Evolutionary conservation across 2,888 invertebrate genomes (phyloP), one percentile per base, ranked within the genome.

Genomic region (Venusia cambrica): DNA sequence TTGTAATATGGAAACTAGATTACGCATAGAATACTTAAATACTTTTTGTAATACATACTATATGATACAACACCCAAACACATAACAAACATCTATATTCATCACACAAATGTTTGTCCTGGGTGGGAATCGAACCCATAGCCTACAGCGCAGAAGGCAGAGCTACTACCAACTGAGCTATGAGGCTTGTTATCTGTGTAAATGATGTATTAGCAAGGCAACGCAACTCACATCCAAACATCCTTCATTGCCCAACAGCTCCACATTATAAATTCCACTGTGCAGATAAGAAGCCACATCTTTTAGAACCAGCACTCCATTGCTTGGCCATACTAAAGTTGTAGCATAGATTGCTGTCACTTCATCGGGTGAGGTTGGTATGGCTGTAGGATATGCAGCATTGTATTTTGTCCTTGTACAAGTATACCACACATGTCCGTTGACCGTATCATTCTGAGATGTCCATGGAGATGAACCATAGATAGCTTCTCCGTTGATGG

Each of bases 401-500:
- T 78, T 61, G 48, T 70, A 75, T 4, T 45, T 35, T 0, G 44
- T 33, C 39, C 66, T 79, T 1, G 41, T 54, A 34, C 75, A 65
- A 0, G 92, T 92, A 61, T 92, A 96, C 97, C 97, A 97, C 4
- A 94, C 91, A 0, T 89, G 64, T 1, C 90, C 90, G n/a, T 90
- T 60, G 1, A 87, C 27, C 0, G 94, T 91, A 62, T 96, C 97
- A 60, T 96, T 97, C 75, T 97, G 97, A 37, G 88, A 78, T 1
- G 63, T 69, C 96, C 97, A 97, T 0, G 97, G 96, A 2, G 81
- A 88, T 1, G 91, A 91, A 2, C 77, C 81, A 62, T 96, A 97
- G 50, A 97, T 95, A 0, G 95, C 96, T 63, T 96, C 94, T 0
- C 97, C 97, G 58, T 97, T 97, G n/a, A 91, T 76, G 1, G 74